phyloP scores from a whole-genome alignment of 2,888 invertebrate species.

The Empis livida region DNA sequence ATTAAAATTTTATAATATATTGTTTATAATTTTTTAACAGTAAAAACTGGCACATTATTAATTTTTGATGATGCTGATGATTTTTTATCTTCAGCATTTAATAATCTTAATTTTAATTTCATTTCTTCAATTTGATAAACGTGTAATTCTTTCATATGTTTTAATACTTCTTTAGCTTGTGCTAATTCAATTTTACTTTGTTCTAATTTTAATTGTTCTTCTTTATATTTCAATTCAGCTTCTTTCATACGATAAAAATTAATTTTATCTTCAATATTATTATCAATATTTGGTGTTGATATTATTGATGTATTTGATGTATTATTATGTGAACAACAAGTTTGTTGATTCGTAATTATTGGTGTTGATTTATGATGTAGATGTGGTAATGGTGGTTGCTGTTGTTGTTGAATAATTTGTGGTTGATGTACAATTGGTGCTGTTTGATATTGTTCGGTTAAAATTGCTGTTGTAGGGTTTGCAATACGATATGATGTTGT shows the following conservation, averaged over 20 bases:
- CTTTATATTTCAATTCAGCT: constrained; percentile 29
- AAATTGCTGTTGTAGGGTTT: constrained; percentile 15
- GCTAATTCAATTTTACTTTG: constrained; percentile 29
- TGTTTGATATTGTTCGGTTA: constrained; percentile 28
- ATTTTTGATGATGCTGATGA: too few species aligned
- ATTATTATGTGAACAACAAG: constrained; percentile 12
- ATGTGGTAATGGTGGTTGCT: constrained; percentile 16
- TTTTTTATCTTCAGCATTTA: constrained; percentile 29
- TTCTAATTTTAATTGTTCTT: constrained; percentile 28
- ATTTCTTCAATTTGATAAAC: constrained; percentile 29
- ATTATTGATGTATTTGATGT: constrained; percentile 16
- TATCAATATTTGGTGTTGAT: constrained; percentile 15
- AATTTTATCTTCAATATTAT: constrained; percentile 26
- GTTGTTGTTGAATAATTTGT: constrained; percentile 8
- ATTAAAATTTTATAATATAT: neutral
- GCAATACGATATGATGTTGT: constrained; percentile 30
- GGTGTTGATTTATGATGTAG: constrained; percentile 17
- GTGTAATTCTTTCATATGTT: constrained; percentile 29
- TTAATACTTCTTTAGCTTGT: constrained; percentile 30
- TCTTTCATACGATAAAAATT: constrained; percentile 31
- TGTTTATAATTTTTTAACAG: neutral
- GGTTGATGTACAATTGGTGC: constrained; percentile 16
- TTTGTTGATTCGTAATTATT: constrained; percentile 18
- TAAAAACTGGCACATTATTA: neutral
- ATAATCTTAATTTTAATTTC: constrained; percentile 29